These are phyloP conservation scores for Heliothis peltigera DNA, from an alignment of 2,888 invertebrate genomes.

Conservation along the genomic window DNA sequence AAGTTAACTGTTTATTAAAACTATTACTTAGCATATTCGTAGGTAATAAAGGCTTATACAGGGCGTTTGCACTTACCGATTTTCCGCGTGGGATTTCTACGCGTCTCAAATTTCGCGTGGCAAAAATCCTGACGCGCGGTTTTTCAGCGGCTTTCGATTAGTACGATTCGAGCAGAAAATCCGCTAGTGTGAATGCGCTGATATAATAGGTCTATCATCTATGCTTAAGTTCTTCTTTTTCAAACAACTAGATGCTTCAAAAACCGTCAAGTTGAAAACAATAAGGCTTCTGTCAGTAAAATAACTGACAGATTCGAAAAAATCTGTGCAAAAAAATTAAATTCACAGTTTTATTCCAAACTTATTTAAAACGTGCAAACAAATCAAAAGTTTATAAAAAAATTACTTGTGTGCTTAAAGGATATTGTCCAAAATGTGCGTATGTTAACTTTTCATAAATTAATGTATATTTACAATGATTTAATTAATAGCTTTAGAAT, in stretches of 20 bases:
- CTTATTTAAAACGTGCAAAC: slow-evolving; percentile 15
- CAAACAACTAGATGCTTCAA: slow-evolving; percentile 5
- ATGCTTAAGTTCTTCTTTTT: slow-evolving; percentile 37
- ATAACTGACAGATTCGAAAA: slow-evolving; percentile 39
- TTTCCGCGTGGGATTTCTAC: too few species aligned
- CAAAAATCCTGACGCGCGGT: too few species aligned
- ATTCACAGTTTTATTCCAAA: slow-evolving; percentile 19
- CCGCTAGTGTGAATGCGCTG: too few species aligned
- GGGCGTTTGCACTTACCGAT: too few species aligned
- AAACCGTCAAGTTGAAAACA: slow-evolving; percentile 42
- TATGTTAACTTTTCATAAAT: neutral
- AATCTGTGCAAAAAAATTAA: slow-evolving; percentile 38
- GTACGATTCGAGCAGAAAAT: too few species aligned
- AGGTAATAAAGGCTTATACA: too few species aligned
- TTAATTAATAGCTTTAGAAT: too few species aligned
- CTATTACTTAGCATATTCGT: too few species aligned
- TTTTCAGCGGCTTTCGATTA: too few species aligned
- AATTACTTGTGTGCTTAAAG: neutral
- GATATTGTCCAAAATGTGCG: neutral
- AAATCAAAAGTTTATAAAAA: neutral
- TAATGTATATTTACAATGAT: too few species aligned
- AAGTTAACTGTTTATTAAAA: too few species aligned
- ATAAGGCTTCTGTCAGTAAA: slow-evolving; percentile 35
- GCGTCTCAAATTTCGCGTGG: too few species aligned
- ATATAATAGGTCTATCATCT: neutral